Evolutionary conservation across 1,140 invertebrate genomes (phyloP).

Genomic region (Campodea augens): DNA sequence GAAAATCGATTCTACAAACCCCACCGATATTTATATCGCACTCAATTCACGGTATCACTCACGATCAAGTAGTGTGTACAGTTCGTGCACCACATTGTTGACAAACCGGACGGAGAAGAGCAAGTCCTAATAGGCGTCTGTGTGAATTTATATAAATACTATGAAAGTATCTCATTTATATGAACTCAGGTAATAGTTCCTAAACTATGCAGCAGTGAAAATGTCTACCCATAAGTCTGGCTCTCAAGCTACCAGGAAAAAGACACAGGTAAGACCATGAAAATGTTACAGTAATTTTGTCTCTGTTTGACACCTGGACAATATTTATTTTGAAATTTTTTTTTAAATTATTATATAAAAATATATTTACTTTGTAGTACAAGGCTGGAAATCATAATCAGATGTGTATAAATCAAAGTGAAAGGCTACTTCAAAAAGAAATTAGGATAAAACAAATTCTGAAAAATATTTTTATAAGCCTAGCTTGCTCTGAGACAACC

Average conservation of each 20-base stretch:
- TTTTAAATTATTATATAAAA: conserved; percentile 5
- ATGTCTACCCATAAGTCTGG: conserved; percentile 29
- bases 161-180: no score
- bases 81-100: no score
- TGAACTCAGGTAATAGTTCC: no score
- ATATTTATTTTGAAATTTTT: neutral
- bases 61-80: no score
- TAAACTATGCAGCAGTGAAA: no score
- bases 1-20: no score
- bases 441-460: neutral
- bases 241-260: conserved; percentile 38
- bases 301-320: neutral
- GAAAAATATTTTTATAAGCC: neutral
- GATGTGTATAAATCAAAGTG: neutral
- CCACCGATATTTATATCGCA: no score
- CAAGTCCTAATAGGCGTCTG: no score
- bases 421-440: neutral
- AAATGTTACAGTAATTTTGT: neutral
- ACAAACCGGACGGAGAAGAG: no score
- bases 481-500: neutral
- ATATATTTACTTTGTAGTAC: neutral
- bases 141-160: no score
- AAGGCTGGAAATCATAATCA: no score
- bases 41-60: no score
- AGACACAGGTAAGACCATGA: conserved; percentile 35